These are phyloP conservation scores for Apotomis capreana DNA, from an alignment of 2,888 invertebrate genomes.

Conservation along the genomic window DNA sequence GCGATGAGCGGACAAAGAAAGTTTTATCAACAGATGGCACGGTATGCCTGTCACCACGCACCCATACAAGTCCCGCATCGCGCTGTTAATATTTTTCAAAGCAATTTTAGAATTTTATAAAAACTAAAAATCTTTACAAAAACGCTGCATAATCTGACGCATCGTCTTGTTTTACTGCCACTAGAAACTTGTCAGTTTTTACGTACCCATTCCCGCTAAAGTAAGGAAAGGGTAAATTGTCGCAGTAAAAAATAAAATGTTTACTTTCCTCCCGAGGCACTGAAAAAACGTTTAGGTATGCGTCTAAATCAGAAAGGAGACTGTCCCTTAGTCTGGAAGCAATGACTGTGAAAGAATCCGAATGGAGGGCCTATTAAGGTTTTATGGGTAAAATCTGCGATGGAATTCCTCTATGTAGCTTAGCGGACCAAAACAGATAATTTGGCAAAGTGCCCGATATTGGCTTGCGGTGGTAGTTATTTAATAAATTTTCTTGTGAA, in stretches of 20 bases:
- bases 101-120: too few species aligned
- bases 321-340: background rate
- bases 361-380: slow-evolving; percentile 16
- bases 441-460: slow-evolving; percentile 24
- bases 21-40: too few species aligned
- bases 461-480: slow-evolving; percentile 7
- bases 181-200: background rate
- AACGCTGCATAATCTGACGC: too few species aligned
- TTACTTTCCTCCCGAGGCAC: background rate
- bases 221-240: background rate
- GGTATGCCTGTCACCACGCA: too few species aligned
- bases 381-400: background rate
- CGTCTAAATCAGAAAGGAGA: slow-evolving; percentile 9
- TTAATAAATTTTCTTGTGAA: slow-evolving; percentile 14
- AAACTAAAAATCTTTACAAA: too few species aligned
- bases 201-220: background rate
- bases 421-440: slow-evolving; percentile 17
- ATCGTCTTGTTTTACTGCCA: too few species aligned
- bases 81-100: too few species aligned
- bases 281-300: slow-evolving; percentile 14
- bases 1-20: too few species aligned
- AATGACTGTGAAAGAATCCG: slow-evolving; percentile 15
- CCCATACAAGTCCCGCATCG: too few species aligned
- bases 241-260: slow-evolving; percentile 2
- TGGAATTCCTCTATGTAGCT: slow-evolving; percentile 14